These are phyloP conservation scores for Heliconius sara DNA, from an alignment of 2,888 invertebrate genomes.

Conservation along the genomic window DNA sequence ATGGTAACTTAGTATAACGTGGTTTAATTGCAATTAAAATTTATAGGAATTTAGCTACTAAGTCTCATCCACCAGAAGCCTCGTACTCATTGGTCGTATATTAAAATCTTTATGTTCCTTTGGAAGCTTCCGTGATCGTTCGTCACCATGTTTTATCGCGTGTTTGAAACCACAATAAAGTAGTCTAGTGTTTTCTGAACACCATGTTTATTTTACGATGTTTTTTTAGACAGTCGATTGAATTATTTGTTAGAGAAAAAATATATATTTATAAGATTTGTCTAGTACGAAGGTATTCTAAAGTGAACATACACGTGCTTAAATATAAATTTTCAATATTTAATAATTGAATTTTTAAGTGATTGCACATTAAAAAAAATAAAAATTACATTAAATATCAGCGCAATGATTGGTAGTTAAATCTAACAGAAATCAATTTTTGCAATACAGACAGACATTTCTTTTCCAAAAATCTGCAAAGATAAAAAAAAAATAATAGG, in stretches of 20 bases:
- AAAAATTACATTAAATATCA: too few species aligned
- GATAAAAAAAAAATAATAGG: too few species aligned
- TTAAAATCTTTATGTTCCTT: conserved; percentile 36
- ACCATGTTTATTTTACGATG: conserved; percentile 54
- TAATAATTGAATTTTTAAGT: too few species aligned
- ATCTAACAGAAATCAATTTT: too few species aligned
- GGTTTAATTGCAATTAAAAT: background rate
- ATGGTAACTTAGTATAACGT: background rate
- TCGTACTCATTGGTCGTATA: conserved; percentile 7
- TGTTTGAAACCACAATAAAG: conserved; percentile 60
- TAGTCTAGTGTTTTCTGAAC: conserved; percentile 62
- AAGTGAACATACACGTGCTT: too few species aligned
- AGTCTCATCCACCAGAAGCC: conserved; percentile 9
- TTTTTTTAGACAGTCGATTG: conserved; percentile 52
- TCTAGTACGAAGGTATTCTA: too few species aligned
- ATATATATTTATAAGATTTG: background rate
- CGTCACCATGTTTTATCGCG: conserved; percentile 47
- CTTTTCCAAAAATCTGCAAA: too few species aligned
- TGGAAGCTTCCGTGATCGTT: conserved; percentile 43
- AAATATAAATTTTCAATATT: too few species aligned
- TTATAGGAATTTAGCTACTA: conserved; percentile 11
- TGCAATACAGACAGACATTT: too few species aligned
- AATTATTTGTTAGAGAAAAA: background rate
- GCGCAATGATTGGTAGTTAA: too few species aligned
- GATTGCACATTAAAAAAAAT: too few species aligned